Evolutionary conservation across 2,113 vertebrate species (phyloP).

Genomic region (Barbus barbus): DNA sequence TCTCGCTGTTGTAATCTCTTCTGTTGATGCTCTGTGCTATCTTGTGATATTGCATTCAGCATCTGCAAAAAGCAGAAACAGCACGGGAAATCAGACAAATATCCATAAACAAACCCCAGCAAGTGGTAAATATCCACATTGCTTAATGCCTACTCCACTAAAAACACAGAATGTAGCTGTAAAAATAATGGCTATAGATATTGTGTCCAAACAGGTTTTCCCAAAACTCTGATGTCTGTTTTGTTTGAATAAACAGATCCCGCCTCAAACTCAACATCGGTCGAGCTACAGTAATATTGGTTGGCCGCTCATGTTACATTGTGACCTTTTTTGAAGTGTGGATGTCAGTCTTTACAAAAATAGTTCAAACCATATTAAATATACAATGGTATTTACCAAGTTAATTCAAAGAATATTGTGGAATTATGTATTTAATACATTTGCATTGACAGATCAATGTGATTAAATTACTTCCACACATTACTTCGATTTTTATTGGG

Average conservation of each 20-base stretch:
- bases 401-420: neutral
- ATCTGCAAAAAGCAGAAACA: conserved; percentile 59
- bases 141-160: neutral
- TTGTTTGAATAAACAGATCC: neutral
- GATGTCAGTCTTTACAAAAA: neutral
- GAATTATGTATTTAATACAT: neutral
- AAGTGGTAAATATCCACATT: no score
- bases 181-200: neutral
- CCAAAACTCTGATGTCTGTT: neutral
- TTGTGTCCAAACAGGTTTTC: neutral
- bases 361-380: neutral
- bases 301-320: neutral
- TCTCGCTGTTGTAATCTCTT: conserved; percentile 34
- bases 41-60: conserved; percentile 54
- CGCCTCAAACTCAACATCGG: neutral
- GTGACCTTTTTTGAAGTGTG: neutral
- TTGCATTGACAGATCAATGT: neutral
- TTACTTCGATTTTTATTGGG: neutral
- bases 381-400: neutral
- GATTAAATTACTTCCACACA: neutral
- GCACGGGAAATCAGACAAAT: conserved; percentile 6
- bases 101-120: neutral
- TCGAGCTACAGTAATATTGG: neutral
- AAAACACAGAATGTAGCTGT: neutral
- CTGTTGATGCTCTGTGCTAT: conserved; percentile 54